Base-by-base conservation (phyloP, 2,888 invertebrate genomes). In the Aproaerema taeniolella region DNA sequence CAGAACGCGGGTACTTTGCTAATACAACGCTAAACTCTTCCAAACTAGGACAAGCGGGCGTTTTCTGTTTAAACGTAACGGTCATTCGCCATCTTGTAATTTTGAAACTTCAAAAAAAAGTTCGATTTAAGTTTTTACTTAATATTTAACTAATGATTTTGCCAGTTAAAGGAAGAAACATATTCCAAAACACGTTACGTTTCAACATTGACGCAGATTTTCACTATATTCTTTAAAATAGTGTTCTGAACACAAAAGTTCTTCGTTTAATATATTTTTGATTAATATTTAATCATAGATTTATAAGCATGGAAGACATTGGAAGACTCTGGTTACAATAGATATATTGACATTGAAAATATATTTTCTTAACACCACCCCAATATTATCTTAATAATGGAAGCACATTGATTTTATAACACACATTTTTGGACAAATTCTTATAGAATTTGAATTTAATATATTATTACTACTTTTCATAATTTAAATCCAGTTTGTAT, bases 321-420 rank as follows among this genome's bases (percentile, higher is more conserved):
- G 45, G 47, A 42, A 47, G 42, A 42, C 48, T n/a, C 46, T 43
- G 13, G 38, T 43, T 47, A 48, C 43, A 52, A 11, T 43, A 37
- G 39, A 49, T 41, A 17, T 16, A 54, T 69, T 79, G 81, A 83
- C 82, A 79, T 61, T 79, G 82, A 78, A 78, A 83, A 78, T 81
- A 78, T 64, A 71, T 70, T 68, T 66, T 49, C 58, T 38, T 31
- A 31, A 29, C 43, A 39, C 16, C 8, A 20, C 8, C 20, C 8
- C 8, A 20, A 31, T 14, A 14, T 31, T 35, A 25, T 14, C 25
- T 13, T 38, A n/a, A 43, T 43, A 54, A 43, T 62, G 60, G 64
- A 72, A 73, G 69, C 59, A 58, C 61, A 43, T 35, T 14, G 50
- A 57, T 61, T 59, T 39, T 34, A 36, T 47, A 36, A 7, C 10